Conservation (phyloP, 2,888 invertebrate species). For the Lasioglossum zephyrum region DNA sequence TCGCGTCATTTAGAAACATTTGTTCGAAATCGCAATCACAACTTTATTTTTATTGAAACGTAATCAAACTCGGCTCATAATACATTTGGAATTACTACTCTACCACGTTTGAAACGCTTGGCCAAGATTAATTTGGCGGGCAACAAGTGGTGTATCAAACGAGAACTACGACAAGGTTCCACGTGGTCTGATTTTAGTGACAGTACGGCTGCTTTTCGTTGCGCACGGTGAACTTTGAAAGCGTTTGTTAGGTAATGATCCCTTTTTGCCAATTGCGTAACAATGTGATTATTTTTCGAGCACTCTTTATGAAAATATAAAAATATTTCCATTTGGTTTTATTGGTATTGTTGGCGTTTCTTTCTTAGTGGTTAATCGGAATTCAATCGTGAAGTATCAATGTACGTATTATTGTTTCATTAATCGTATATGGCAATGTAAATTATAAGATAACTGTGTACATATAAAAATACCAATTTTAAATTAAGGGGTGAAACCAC, state of each 20-base stretch:
- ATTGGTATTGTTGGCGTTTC: neutral
- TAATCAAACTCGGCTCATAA: neutral
- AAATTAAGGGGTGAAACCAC: too few relatives aligned
- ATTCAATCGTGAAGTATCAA: neutral
- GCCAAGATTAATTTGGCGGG: neutral
- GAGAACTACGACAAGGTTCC: neutral
- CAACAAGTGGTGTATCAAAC: slow-evolving; percentile 10
- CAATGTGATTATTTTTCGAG: neutral
- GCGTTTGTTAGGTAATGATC: neutral
- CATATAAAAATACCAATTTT: too few relatives aligned
- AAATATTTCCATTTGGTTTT: neutral
- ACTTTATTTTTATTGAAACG: neutral
- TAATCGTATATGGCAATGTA: too few relatives aligned
- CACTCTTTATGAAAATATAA: neutral
- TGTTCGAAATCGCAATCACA: neutral
- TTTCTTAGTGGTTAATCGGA: neutral
- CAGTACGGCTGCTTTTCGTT: neutral
- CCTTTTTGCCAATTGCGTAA: neutral
- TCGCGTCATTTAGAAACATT: neutral
- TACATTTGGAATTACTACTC: neutral
- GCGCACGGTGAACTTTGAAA: neutral
- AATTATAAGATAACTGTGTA: too few relatives aligned
- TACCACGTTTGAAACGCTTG: neutral
- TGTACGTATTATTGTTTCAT: neutral
- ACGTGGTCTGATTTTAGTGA: neutral